Percentiles rank a stretch among this genome's conserved stretches.
phyloP scores from a whole-genome alignment of 1,140 invertebrate genomes.

The Reticulitermes speratus region DNA sequence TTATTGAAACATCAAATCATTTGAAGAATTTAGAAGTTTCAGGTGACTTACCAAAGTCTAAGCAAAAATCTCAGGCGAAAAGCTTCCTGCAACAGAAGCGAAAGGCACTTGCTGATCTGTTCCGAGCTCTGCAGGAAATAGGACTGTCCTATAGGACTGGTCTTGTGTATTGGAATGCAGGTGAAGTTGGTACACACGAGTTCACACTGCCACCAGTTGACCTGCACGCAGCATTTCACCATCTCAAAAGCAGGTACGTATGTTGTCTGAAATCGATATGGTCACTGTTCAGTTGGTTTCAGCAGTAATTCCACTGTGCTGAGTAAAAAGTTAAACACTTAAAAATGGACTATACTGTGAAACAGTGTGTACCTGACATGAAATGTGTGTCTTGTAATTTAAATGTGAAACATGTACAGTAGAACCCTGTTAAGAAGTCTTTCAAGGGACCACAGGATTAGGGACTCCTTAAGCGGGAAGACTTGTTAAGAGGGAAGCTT shows the following conservation, averaged over 20 bases:
- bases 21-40: slow-evolving; percentile 47
- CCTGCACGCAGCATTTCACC: slow-evolving; percentile 51
- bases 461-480: too few species aligned
- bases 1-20: slow-evolving; percentile 62
- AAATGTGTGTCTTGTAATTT: too few species aligned
- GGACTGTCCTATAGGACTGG: slow-evolving; percentile 82
- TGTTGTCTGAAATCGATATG: too few species aligned
- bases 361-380: too few species aligned
- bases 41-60: slow-evolving; percentile 42
- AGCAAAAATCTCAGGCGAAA: slow-evolving; percentile 77
- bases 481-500: too few species aligned
- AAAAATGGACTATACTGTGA: too few species aligned
- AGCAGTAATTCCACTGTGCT: too few species aligned
- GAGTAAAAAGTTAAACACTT: too few species aligned
- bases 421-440: too few species aligned
- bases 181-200: slow-evolving; percentile 16
- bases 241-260: not conserved
- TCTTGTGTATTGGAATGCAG: slow-evolving; percentile 49
- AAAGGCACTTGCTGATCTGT: slow-evolving; percentile 78
- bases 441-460: too few species aligned
- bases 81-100: slow-evolving; percentile 81
- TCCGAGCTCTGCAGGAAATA: slow-evolving; percentile 68
- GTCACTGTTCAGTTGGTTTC: too few species aligned
- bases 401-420: too few species aligned
- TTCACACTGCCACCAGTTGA: slow-evolving; percentile 58